Base-by-base conservation (phyloP, 1,140 invertebrate genomes). In the Oscheius sp. region DNA sequence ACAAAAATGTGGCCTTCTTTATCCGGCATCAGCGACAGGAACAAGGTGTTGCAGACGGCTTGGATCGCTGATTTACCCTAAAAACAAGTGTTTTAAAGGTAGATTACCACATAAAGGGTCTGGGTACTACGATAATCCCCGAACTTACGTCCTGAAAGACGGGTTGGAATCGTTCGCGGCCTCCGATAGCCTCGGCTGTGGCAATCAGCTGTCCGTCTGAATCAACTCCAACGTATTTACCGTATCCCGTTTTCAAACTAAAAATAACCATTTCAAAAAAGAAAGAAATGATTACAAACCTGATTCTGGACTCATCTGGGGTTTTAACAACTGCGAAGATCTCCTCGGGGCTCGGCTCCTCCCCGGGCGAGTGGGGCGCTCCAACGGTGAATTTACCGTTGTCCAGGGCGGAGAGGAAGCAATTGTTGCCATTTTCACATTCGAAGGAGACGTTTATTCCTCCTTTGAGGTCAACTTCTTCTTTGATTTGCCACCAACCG, bases 331-430 rank as follows among this genome's bases (percentile, higher is more conserved):
- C 49, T 3, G 70, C 68, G 70, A 78, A 78, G 34, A 78, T 65
- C 45, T 78, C 77, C 52, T 78, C 77, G 2, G 76, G 77, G 62
- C 34, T 70, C 28, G 77, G 77, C 34, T 45, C 63, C 32, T 78
- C 76, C 1, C 75, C 76, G 26, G 73, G 66, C 18, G 26, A 45
- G 66, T 77, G 76, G 35, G 76, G 76, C 15, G 32, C 46, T 29
- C 77, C 77, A n/a, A 78, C 38, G 1, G 76, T 78, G 59, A 78
- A 78, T 52, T 68, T 75, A 52, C 77, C 77, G 46, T 78, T 77
- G 71, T 78, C 77, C 46, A 74, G 52, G 0, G 77, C 77, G 18
- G 73, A 32, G 31, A 78, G 35, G 63, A 78, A 78, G 35, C 46
- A 68, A 3, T 45, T 18, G 15, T 58, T 68, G 29, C 46, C 64